Evolutionary conservation across 2,113 vertebrate species (phyloP), one percentile per base, ranked within the genome.

Genomic region (Accipiter cooperii): DNA sequence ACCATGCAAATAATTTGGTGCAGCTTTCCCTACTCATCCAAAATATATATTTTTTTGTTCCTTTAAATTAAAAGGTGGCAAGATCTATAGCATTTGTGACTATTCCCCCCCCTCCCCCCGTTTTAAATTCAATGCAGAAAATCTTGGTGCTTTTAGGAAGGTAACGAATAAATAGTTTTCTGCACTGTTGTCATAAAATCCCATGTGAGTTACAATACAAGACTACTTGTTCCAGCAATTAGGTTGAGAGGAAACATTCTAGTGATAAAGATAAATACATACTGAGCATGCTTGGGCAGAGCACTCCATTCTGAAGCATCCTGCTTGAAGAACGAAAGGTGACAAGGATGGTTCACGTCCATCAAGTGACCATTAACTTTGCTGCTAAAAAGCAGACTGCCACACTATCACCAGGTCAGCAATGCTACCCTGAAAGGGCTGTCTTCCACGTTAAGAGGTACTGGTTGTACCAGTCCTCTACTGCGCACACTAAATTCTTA

Each of bases 1-100:
- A 97, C 95, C 95, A 98, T 98, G 97, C 97, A 97, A 98, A 96
- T 94, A 96, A 97, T 98, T 97, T 97, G 98, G 98, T 98, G 97
- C 94, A 96, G 97, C 97, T 98, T 97, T 97, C 96, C 97, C 95
- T 95, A 95, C 77, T 97, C 93, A 91, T 96, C 92, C 95, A 87
- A 97, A 97, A 98, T 91, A 95, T 97, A 95, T 91, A 93, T 69
- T 9, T 68, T 84, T 71, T 36, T 52, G 80, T 47, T 91, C 19
- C 10, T 47, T 93, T 70, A 95, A 98, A 97, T 95, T 93, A 96
- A 97, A 96, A 96, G 90, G 95, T 96, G 97, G 96, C 63, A 79
- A 98, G 96, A 96, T 96, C 81, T 89, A 93, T 92, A 97, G 97
- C 93, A 90, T 93, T 94, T 97, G 92, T 97, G 91, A 97, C 73